Percentiles rank a stretch among this genome's conserved stretches.
Conservation (phyloP, 2,797 vertebrate genomes). For the Gadopsis bispinosus region DNA sequence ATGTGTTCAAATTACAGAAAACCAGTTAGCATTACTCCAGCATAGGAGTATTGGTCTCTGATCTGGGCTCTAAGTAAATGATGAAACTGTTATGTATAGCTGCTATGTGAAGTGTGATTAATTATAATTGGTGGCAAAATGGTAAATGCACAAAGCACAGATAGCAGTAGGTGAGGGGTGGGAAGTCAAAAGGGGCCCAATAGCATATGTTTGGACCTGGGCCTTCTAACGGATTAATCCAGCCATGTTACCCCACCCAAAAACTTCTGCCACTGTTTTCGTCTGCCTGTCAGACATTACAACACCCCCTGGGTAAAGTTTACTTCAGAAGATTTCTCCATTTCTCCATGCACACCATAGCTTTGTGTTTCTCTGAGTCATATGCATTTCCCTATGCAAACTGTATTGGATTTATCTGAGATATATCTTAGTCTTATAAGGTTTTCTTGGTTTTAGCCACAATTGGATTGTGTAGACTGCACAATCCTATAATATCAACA, state of each 20-base stretch:
- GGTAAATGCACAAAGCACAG: neutral
- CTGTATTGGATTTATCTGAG: constrained; percentile 40
- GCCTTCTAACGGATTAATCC: neutral
- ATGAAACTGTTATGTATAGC: neutral
- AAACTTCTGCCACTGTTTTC: constrained; percentile 18
- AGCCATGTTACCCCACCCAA: constrained; percentile 8
- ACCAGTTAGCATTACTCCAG: neutral
- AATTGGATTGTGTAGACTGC: constrained; percentile 68
- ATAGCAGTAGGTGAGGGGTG: neutral
- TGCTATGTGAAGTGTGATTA: neutral
- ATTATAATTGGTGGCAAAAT: neutral
- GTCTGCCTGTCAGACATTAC: constrained; percentile 16
- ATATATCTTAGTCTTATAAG: constrained; percentile 38
- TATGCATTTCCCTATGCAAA: constrained; percentile 21
- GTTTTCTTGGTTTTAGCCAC: constrained; percentile 63
- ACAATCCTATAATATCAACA: constrained; percentile 63
- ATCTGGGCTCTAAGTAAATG: constrained; percentile 10
- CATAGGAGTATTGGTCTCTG: neutral
- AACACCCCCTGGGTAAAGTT: neutral
- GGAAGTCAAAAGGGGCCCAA: neutral
- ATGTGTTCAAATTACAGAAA: neutral
- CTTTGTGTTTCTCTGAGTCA: constrained; percentile 22
- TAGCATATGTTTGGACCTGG: neutral
- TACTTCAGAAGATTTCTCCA: constrained; percentile 15
- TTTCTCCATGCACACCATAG: constrained; percentile 8